Evolutionary conservation across 1,140 invertebrate species (phyloP).

Genomic region (Wiebesia pumilae): DNA sequence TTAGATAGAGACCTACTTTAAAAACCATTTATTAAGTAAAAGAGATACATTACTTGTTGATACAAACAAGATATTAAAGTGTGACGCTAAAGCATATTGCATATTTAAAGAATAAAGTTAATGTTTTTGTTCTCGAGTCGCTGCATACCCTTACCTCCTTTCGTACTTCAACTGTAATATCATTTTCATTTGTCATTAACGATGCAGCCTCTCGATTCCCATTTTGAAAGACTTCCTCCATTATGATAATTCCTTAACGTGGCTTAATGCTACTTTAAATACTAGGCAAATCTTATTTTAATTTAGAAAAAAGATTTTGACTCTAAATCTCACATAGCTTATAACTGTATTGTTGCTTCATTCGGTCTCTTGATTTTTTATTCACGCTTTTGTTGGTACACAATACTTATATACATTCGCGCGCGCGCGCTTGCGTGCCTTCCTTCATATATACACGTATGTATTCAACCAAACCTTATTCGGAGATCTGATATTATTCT

Average conservation of each 20-base stretch:
- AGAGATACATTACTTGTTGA: not conserved
- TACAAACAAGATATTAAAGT: not conserved
- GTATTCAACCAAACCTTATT: not conserved
- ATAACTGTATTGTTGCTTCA: not conserved
- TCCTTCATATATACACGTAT: not conserved
- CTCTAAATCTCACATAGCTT: slow-evolving; percentile 16
- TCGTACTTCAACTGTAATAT: slow-evolving; percentile 58
- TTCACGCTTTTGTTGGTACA: not conserved
- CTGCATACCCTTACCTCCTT: slow-evolving; percentile 63
- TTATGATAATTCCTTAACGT: slow-evolving; percentile 45
- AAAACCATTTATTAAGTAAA: no score
- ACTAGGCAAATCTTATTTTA: not conserved
- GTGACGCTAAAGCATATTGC: not conserved
- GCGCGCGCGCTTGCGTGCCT: not conserved
- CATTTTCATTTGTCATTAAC: slow-evolving; percentile 56
- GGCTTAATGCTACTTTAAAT: not conserved
- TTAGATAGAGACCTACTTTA: no score
- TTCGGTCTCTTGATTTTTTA: not conserved
- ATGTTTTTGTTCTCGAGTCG: not conserved
- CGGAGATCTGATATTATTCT: not conserved
- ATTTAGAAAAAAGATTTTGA: not conserved
- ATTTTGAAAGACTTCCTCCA: slow-evolving; percentile 70
- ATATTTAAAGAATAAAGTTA: not conserved
- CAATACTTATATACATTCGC: not conserved
- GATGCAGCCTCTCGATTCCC: slow-evolving; percentile 65